Evolutionary conservation across 2,113 vertebrate species (phyloP), one percentile per base, ranked within the genome.

Genomic region (Rhadina sibilatrix): DNA sequence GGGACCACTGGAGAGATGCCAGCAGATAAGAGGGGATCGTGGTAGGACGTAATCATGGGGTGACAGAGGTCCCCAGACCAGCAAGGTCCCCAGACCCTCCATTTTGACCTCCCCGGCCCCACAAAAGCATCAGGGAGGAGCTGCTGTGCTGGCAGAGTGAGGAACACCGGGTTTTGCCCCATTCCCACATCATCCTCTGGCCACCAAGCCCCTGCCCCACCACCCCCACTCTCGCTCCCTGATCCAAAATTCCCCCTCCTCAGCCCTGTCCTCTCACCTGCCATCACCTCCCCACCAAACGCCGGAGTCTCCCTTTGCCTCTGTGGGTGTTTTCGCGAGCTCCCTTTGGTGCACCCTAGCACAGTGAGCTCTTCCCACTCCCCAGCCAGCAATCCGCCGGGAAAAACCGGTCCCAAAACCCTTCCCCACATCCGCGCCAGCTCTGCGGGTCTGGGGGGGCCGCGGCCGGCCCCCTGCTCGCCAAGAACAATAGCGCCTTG

Each of bases 401-500:
- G 83, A 92, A 90, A 83, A 93, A 96, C 35, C 47, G 4, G 78
- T 85, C 93, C 88, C 93, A 54, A 87, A 85, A 91, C 37, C 81
- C 92, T 88, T 94, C 74, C 72, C 88, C 71, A 15, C 81, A 72
- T 82, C 86, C 35, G 37, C 31, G 78, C 90, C 88, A 95, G 82
- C 91, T 77, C 68, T 40, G 83, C 30, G 57, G 83, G 90, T 68
- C 89, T 78, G 70, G 90, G 95, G 95, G 93, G 96, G 80, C 77
- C 11, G 15, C 20, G 35, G 90, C 49, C 5, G 64, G 84, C 90
- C 94, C 92, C 90, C 93, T 70, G 82, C 96, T 92, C 56, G 38
- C 93, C 91, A 86, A 92, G 93, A 93, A 94, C 94, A 94, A 93
- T 93, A 88, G 95, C 44, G n/a, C 84, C 85, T 92, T 94, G 89